Conservation (phyloP, 2,113 vertebrate genomes). For the Trinectes maculatus region DNA sequence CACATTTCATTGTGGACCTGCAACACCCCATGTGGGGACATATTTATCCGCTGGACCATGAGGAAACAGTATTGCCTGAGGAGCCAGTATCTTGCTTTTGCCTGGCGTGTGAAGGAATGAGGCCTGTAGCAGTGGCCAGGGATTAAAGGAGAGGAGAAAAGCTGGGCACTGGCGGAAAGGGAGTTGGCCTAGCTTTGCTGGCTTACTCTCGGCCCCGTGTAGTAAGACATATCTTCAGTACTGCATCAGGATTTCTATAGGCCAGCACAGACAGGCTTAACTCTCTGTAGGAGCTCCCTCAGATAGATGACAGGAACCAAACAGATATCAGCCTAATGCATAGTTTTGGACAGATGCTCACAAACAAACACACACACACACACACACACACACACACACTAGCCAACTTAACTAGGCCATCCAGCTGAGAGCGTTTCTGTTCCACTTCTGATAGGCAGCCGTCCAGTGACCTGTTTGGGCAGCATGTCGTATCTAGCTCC, state of each 20-base stretch:
- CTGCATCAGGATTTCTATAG: constrained; percentile 16
- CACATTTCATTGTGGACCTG: constrained; percentile 4
- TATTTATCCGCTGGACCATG: constrained; percentile 5
- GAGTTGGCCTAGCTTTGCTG: constrained; percentile 34
- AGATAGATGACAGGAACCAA: constrained; percentile 7
- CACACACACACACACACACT: neutral
- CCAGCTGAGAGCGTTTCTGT: constrained; percentile 58
- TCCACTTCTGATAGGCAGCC: constrained; percentile 67
- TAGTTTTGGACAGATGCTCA: constrained; percentile 26
- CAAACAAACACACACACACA: neutral
- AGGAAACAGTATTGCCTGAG: neutral
- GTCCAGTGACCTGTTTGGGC: constrained; percentile 65
- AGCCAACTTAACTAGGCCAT: constrained; percentile 48
- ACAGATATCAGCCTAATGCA: constrained; percentile 31
- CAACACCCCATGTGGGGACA: neutral
- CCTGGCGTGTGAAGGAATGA: constrained; percentile 43
- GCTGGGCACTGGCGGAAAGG: constrained; percentile 1
- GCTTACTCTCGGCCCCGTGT: constrained; percentile 14
- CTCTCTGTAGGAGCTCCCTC: constrained; percentile 11
- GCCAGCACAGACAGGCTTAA: constrained; percentile 31
- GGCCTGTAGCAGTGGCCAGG: constrained; percentile 45
- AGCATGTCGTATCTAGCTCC: constrained; percentile 41
- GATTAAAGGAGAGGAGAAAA: constrained; percentile 50
- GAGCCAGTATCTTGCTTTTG: constrained; percentile 10
- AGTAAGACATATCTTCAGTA: constrained; percentile 47